These are phyloP conservation scores for Lasioglossum albipes DNA, from an alignment of 1,140 invertebrate species.

Conservation along the genomic window DNA sequence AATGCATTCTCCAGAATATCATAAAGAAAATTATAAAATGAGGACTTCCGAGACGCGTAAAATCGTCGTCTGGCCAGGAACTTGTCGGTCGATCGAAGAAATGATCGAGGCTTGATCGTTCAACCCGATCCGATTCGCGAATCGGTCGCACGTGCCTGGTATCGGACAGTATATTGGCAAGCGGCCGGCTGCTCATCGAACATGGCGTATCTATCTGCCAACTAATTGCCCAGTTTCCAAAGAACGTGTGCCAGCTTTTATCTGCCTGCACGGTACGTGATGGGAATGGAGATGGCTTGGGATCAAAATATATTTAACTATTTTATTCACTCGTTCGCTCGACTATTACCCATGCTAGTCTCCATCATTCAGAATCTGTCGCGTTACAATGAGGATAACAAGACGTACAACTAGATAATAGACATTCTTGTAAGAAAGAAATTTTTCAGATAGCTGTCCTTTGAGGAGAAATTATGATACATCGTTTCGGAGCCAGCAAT, in stretches of 20 bases:
- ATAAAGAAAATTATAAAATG: no score
- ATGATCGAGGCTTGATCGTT: not conserved
- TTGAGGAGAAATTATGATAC: not conserved
- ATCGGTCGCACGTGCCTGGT: constrained; percentile 31
- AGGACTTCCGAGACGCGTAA: no score
- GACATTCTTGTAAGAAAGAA: not conserved
- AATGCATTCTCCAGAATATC: no score
- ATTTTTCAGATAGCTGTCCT: not conserved
- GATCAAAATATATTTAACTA: constrained; percentile 4
- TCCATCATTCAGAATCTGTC: not conserved
- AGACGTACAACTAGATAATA: no score
- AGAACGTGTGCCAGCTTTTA: constrained; percentile 28
- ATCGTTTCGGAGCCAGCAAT: no score
- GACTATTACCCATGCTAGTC: not conserved
- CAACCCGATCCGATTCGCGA: constrained; percentile 4
- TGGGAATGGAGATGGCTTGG: not conserved
- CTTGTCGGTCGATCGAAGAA: not conserved
- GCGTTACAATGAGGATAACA: no score
- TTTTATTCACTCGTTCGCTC: not conserved
- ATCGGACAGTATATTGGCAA: constrained; percentile 33
- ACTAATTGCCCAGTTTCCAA: constrained; percentile 15
- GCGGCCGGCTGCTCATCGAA: constrained; percentile 24
- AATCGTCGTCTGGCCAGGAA: not conserved
- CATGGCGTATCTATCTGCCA: constrained; percentile 15
- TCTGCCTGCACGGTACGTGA: not conserved